Evolutionary conservation across 2,797 vertebrate genomes (phyloP), one percentile per base, ranked within the genome.

Genomic region (Sebastes hopkinsi): DNA sequence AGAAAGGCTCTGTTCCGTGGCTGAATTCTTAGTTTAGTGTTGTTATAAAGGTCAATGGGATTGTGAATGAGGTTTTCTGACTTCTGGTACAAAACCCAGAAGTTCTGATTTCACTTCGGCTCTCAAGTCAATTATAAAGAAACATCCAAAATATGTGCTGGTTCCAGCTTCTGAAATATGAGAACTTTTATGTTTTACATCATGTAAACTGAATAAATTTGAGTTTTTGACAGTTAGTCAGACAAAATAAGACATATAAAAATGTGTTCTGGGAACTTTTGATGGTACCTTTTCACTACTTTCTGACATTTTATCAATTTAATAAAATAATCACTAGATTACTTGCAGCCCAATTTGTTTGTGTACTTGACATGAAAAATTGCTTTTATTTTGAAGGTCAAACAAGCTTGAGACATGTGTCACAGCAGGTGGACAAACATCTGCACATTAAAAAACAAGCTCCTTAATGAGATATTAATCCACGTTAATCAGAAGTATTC

Each of bases 401-500:
- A 65, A 67, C 2, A 12, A 38, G 30, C 29, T 75, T 77, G 7
- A 50, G 46, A 62, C 5, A 8, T 29, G 64, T 70, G 38, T 68
- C 65, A 70, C 55, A 83, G 71, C 73, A 73, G 72, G 79, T 65
- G 66, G 76, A 71, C 20, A 25, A 75, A 87, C 71, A 80, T 82
- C 66, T 82, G 76, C 11, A 58, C 58, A 65, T 54, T 23, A 65
- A 65, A 60, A 65, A 74, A 58, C 52, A 34, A 67, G 73, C 54
- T 68, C 8, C 34, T 66, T 59, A 25, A 42, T 65, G 50, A 60
- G 8, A 70, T 32, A 67, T 36, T 18, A 52, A 84, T 68, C 46
- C 69, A 34, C 34, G 68, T 77, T 61, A 77, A 84, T 80, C 9
- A 52, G 8, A 71, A 27, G 75, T 6, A 58, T 32, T 71, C 18